Evolutionary conservation across 1,140 invertebrate species (phyloP), one percentile per base, ranked within the genome.

Genomic region (Drosophila guanche): DNA sequence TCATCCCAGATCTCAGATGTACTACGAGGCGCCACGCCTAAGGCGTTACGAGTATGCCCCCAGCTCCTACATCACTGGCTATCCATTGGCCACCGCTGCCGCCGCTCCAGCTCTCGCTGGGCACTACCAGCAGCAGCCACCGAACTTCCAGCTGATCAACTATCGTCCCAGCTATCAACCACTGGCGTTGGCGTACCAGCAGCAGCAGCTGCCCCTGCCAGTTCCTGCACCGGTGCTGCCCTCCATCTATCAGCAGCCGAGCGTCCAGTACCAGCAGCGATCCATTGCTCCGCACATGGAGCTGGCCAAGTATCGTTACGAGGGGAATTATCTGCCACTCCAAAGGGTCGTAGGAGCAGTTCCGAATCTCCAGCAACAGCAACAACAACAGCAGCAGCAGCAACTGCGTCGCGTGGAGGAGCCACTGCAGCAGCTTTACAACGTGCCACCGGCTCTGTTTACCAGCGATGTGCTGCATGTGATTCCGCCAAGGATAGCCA

Each of bases 301-400:
- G 14, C 43, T 90, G 56, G 81, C 86, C 60, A 90, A 88, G 20
- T 90, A 90, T 51, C 86, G 86, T 4, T 89, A 90, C 16, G 74
- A 83, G 43, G 86, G 86, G 7, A 90, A 90, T 52, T 90, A 90
- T 22, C 65, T 89, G 29, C 84, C 76, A 6, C 20, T 85, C 25
- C 71, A 78, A 6, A 57, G 76, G 5, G 37, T 78, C n/a, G 33
- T 10, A 37, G 33, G 10, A 12, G 40, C 71, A 29, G 22, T 40
- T 29, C 50, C 50, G 7, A n/a, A 48, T 0, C 25, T 43, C 23
- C 58, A 51, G 23, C 57, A 53, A 6, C 61, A 48, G 0, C 79
- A 66, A 20, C 41, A 22, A 14, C 52, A 46, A 0, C 45, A 40
- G 3, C 57, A 16, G 3, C 57, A 16, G 25, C 59, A 20, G 10